A percentile compares a stretch with the other conserved stretches of the same genome.
Evolutionary conservation across 2,797 vertebrate genomes (phyloP).

Genomic region (Dicrostonyx torquatus): DNA sequence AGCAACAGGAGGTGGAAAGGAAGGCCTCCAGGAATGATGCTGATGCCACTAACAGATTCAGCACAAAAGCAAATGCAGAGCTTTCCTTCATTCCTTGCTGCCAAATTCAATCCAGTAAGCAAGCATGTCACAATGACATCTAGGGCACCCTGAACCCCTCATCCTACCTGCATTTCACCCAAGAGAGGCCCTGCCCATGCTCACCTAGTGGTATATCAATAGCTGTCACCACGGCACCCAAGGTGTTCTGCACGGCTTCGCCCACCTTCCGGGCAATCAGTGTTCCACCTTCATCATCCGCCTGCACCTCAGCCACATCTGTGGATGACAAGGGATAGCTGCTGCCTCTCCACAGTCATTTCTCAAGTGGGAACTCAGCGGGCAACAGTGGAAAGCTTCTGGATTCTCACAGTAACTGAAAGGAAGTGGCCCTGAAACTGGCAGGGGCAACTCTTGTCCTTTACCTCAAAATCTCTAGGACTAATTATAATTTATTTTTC

Average conservation of each 20-base stretch:
- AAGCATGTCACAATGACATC: neutral
- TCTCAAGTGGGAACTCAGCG: neutral
- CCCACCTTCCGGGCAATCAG: slow-evolving; percentile 98
- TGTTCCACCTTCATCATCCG: slow-evolving; percentile 95
- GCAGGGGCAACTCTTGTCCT: neutral
- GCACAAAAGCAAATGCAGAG: neutral
- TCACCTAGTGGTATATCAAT: slow-evolving; percentile 98
- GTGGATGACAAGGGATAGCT: slow-evolving; percentile 27
- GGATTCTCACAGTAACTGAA: neutral
- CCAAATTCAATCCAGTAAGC: neutral
- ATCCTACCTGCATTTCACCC: neutral
- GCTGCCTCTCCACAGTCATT: neutral
- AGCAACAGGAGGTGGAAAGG: neutral
- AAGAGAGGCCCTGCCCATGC: slow-evolving; percentile 61
- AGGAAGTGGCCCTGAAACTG: neutral
- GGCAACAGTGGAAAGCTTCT: neutral
- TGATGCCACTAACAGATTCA: neutral
- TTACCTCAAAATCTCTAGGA: neutral
- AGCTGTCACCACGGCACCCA: slow-evolving; percentile 97
- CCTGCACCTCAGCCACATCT: slow-evolving; percentile 86
- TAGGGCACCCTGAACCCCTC: neutral
- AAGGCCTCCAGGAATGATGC: neutral
- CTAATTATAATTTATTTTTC: slow-evolving; percentile 7
- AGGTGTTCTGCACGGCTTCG: slow-evolving; percentile 97
- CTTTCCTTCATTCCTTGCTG: neutral